These are phyloP conservation scores for Sternotherus odoratus DNA, from an alignment of 2,797 vertebrate species.

Conservation along the genomic window DNA sequence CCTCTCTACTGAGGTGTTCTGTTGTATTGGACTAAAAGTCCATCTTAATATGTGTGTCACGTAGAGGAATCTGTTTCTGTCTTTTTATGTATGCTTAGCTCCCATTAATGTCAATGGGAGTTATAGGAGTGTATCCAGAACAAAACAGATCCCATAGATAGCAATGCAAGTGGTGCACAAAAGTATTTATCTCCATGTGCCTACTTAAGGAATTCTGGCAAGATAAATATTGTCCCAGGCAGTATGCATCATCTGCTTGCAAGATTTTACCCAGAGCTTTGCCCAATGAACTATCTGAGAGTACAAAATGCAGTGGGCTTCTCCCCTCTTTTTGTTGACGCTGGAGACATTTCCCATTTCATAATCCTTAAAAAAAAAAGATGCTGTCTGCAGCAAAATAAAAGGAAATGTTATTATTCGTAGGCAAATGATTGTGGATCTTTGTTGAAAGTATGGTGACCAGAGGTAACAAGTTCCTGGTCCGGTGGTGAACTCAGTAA, in stretches of 20 bases:
- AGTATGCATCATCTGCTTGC: accelerated
- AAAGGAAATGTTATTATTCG: accelerated
- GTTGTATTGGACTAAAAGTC: accelerated
- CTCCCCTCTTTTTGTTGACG: background rate
- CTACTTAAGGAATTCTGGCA: background rate
- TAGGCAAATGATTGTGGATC: background rate
- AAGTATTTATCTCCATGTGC: accelerated
- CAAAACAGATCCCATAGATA: background rate
- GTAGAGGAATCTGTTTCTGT: background rate
- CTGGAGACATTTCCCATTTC: background rate
- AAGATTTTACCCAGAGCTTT: background rate
- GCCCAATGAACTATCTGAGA: background rate
- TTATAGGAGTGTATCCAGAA: background rate
- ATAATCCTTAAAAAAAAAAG: accelerated
- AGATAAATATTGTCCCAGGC: background rate
- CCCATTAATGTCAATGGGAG: background rate
- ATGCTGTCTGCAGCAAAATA: accelerated
- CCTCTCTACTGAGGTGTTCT: accelerated
- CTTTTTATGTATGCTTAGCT: accelerated
- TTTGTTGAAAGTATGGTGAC: background rate
- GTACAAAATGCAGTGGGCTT: accelerated
- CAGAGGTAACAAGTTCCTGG: background rate
- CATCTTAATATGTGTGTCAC: accelerated
- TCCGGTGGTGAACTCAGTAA: background rate
- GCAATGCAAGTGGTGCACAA: background rate